Base-by-base conservation (phyloP, 2,113 vertebrate genomes). In the Gymnobelideus leadbeateri region DNA sequence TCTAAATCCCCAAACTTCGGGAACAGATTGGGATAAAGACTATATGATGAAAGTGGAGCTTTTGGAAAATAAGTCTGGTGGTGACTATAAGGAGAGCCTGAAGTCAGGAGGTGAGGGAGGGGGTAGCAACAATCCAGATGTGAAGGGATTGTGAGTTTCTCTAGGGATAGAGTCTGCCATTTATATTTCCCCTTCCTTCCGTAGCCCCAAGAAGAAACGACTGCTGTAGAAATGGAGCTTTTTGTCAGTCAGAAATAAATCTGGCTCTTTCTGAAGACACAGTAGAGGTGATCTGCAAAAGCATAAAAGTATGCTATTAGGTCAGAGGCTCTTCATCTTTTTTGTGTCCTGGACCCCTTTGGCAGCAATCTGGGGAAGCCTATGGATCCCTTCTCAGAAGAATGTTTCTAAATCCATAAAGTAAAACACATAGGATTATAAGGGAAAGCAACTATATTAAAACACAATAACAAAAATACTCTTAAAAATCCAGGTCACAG, bases 21-120 rank as follows among this genome's bases (percentile, higher is more conserved):
- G 68, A 84, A 84, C 68, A 84, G 68, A 43, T 84, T 84, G n/a
- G 68, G 68, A 84, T 84, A 84, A 84, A 84, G 68, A 84, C 26
- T 84, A 1, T 43, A 43, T 84, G 68, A 84, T 84, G 68, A 43
- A 84, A 84, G n/a, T 84, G 19, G 68, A n/a, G 68, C 19, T 84
- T 84, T 84, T 84, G 68, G 68, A 84, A 43, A 37, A 43, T 43
- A 43, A 84, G 68, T 84, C n/a, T 84, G 68, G 68, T 19, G 23
- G n/a, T 43, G n/a, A 84, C 7, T 84, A 8, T 23, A 43, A 84
- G n/a, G n/a, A 84, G 68, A 84, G 37, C 5, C 19, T 84, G n/a
- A 84, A 84, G 19, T 84, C n/a, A 43, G 68, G 16, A 84, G 68
- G 68, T 6, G n/a, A 84, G 68, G 19, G 68, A 84, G n/a, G 68